Evolutionary conservation across 2,113 vertebrate species (phyloP).

Genomic region (Chaetorhynchus papuensis): DNA sequence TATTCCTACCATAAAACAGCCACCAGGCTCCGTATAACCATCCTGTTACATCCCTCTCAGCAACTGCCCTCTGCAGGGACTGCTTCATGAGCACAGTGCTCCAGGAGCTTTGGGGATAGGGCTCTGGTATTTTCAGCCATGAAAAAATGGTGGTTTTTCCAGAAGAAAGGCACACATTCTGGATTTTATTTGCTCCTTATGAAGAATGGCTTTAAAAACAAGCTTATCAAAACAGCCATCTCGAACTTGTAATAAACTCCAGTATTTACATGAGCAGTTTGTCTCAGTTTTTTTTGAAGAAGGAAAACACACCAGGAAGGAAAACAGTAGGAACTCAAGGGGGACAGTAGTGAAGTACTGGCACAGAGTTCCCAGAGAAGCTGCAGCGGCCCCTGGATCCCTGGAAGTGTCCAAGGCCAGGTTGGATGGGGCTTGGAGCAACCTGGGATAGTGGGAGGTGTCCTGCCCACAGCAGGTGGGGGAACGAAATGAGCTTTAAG

Average conservation of each 20-base stretch:
- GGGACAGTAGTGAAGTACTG: background rate
- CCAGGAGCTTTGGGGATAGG: background rate
- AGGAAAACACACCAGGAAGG: background rate
- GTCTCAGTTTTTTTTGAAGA: background rate
- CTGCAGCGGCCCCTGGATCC: background rate
- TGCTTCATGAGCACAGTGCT: background rate
- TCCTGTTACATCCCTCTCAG: background rate
- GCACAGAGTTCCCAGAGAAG: background rate
- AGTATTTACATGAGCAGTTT: background rate
- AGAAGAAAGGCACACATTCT: background rate
- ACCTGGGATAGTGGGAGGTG: fast-evolving
- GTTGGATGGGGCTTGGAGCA: background rate
- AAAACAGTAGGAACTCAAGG: background rate
- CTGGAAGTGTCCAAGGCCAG: background rate
- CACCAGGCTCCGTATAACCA: background rate
- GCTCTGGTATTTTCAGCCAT: background rate
- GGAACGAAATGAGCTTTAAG: background rate
- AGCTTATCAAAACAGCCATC: background rate
- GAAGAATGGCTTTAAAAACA: background rate
- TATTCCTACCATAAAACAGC: slow-evolving; percentile 23
- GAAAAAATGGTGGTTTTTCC: background rate
- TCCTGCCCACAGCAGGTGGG: background rate
- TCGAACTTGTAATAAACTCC: background rate
- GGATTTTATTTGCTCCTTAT: background rate
- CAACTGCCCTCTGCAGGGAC: background rate